Base-by-base conservation (phyloP, 2,113 vertebrate species). In the Herpailurus yagouaroundi region DNA sequence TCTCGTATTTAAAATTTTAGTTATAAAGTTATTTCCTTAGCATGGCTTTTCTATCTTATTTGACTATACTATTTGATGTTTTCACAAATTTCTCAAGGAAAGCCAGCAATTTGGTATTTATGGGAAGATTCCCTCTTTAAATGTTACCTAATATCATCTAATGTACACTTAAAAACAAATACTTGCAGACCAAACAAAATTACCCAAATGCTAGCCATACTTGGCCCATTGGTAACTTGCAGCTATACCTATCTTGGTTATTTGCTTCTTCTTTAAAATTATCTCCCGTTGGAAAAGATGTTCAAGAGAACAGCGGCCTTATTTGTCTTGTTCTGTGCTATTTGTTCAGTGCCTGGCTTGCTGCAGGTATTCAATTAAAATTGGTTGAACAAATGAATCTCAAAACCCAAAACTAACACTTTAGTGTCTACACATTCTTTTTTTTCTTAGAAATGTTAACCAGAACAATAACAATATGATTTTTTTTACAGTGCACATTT, bases 381-480 rank as follows among this genome's bases (percentile, higher is more conserved):
- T 23, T 68, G 27, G 5, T 76, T 77, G 45, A 93, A 88, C 12
- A 92, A 95, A 93, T 91, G 57, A 45, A 74, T 91, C 19, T 89
- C 38, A 91, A 90, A 93, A 76, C 15, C 50, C 76, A 25, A 96
- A 91, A 91, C 57, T 48, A 81, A 64, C 45, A 45, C 57, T 94
- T 95, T 73, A 88, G 41, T 76, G 16, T 29, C 21, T 27, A 71
- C 48, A 45, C 1, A 79, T 66, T 45, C 31, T 48, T 57, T 3
- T 73, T 90, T 90, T 96, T 95, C 41, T 36, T 74, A 45, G 36
- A 91, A 79, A 63, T 25, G 41, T 66, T 96, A 52, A 27, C 12
- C 92, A 82, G 8, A 73, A 63, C 16, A 90, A 55, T 15, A 68
- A 63, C 0, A 79, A 41, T 79, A 41, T 38, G 13, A 23, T 13